Evolutionary conservation across 1,140 invertebrate genomes (phyloP).

Genomic region (Dolichoris vasculosae): DNA sequence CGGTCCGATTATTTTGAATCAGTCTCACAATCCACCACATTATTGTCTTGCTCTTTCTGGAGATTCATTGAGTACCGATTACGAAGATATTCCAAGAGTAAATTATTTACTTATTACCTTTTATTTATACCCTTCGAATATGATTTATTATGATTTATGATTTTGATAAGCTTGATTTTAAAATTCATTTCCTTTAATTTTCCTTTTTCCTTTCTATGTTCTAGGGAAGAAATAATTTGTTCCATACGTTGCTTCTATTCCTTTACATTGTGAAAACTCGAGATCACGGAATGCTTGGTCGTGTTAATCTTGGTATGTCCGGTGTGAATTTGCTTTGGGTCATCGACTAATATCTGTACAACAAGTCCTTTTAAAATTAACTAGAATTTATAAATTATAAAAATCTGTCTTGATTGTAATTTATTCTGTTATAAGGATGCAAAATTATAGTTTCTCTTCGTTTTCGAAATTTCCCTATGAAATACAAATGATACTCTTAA

Average conservation of each 20-base stretch:
- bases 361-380: background rate
- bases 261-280: constrained; percentile 84
- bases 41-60: constrained; percentile 81
- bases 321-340: constrained; percentile 88
- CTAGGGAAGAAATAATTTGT: constrained; percentile 88
- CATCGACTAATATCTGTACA: constrained; percentile 70
- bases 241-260: constrained; percentile 86
- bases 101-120: too few relatives aligned
- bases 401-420: constrained; percentile 6
- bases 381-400: constrained; percentile 10
- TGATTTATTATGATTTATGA: too few relatives aligned
- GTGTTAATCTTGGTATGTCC: constrained; percentile 85
- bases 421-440: background rate
- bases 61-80: constrained; percentile 72
- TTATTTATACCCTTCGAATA: too few relatives aligned
- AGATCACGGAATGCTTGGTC: constrained; percentile 85
- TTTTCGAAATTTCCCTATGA: background rate
- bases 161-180: background rate
- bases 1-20: constrained; percentile 75
- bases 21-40: constrained; percentile 82
- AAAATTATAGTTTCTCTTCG: background rate
- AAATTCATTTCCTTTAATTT: background rate
- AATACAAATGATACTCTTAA: background rate
- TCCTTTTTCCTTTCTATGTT: constrained; percentile 61
- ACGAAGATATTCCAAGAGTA: constrained; percentile 80